Conservation (phyloP, 2,888 invertebrate genomes). For the Apeira syringaria region DNA sequence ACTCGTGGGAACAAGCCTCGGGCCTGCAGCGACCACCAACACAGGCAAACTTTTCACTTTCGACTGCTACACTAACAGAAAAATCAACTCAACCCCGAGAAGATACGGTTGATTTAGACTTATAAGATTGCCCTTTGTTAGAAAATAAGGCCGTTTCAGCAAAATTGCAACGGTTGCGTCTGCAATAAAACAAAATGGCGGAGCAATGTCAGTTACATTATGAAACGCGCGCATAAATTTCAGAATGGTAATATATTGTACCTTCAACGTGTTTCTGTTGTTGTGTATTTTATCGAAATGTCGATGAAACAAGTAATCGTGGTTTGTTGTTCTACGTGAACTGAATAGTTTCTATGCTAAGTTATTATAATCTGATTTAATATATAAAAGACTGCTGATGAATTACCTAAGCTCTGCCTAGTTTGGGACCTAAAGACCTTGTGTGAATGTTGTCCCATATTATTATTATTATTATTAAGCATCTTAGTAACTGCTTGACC, state of each 20-base stretch:
- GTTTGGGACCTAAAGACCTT: no score
- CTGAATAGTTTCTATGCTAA: no score
- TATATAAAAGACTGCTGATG: no score
- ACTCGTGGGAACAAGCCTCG: slow-evolving; percentile 76
- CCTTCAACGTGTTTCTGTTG: slow-evolving; percentile 26
- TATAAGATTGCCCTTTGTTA: slow-evolving; percentile 38
- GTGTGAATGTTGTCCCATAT: no score
- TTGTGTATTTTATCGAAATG: slow-evolving; percentile 8
- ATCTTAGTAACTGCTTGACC: no score
- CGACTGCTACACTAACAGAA: slow-evolving; percentile 37
- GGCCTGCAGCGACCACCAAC: slow-evolving; percentile 75
- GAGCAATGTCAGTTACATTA: slow-evolving; percentile 45
- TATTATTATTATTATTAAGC: no score
- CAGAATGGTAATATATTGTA: slow-evolving; percentile 57
- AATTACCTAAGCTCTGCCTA: no score
- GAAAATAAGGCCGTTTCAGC: slow-evolving; percentile 75
- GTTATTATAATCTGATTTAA: no score
- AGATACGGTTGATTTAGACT: slow-evolving; percentile 33
- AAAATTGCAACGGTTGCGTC: slow-evolving; percentile 64
- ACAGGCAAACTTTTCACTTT: slow-evolving; percentile 78
- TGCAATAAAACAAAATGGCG: slow-evolving; percentile 69
- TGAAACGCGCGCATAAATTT: slow-evolving; percentile 60
- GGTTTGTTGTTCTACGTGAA: background rate
- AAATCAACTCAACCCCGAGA: slow-evolving; percentile 40
- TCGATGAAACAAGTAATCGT: background rate